Base-by-base conservation (phyloP, 2,888 invertebrate genomes). In the Synanthedon tipuliformis region DNA sequence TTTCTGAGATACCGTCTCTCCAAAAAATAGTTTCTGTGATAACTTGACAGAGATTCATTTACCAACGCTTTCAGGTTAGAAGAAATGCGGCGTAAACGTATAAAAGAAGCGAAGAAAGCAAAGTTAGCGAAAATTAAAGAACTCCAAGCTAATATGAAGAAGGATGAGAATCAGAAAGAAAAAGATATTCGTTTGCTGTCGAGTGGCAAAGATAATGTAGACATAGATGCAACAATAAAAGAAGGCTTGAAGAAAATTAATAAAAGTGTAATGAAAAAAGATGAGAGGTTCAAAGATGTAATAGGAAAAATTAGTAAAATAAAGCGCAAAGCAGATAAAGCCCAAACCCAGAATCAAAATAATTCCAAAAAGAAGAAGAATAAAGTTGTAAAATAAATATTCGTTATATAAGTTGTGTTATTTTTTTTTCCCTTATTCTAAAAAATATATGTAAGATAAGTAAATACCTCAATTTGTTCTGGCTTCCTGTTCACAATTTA, bases 301-400 rank as follows among this genome's bases (percentile, higher is more conserved):
- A 86, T 88, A 1, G 86, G 84, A 2, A 88, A 87, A 59, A 74
- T 88, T 1, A 73, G 64, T 0, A 85, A 79, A 54, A 88, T 88
- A 13, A 87, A 83, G 59, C 61, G 81, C 40, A 88, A 87, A 67
- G 79, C 88, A 0, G 84, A 82, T 4, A 75, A 68, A 55, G 64
- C 65, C 2, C 68, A 75, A 52, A 50, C 58, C 45, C 62, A 61
- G 52, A n/a, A 5, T 7, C 13, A 13, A 11, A 45, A 45, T 15
- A 15, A 45, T 13, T 15, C 4, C 12, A 45, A 45, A 45, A 45
- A n/a, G 45, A 45, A 45, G 13, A 45, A 45, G 3, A 45, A 45
- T 34, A 34, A 34, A 34, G 34, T 34, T 34, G 34, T 34, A 34
- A 34, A 34, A 34, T 34, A 34, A 34, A 34, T 34, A 34, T 10